Conservation (phyloP, 2,888 invertebrate genomes). For the Zaprionus obscuricornis region DNA sequence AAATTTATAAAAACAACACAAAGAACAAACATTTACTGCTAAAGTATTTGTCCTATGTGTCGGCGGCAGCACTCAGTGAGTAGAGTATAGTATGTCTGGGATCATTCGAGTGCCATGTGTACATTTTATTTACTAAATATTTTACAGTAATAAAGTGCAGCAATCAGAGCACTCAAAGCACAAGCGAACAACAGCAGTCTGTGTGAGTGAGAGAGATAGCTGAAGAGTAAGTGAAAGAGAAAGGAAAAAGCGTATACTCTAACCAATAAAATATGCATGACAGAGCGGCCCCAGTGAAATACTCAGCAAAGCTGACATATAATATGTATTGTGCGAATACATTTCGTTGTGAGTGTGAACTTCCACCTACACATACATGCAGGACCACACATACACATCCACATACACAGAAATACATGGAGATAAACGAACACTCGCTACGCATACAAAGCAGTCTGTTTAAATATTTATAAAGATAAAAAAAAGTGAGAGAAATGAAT, state of each 20-base stretch:
- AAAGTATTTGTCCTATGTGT: too few species aligned
- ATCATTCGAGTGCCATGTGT: neutral
- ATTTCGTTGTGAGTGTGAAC: conserved; percentile 29
- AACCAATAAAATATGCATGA: conserved; percentile 51
- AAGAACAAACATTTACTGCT: too few species aligned
- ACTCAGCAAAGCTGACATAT: conserved; percentile 58
- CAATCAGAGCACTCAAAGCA: conserved; percentile 39
- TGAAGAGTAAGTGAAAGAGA: neutral
- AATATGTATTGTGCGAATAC: conserved; percentile 32
- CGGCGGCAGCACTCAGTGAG: too few species aligned
- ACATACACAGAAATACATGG: conserved; percentile 2
- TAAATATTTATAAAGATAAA: conserved; percentile 58
- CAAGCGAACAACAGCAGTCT: neutral
- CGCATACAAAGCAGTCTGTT: conserved; percentile 42
- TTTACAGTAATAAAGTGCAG: conserved; percentile 52
- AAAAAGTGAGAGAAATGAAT: neutral
- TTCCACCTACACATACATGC: conserved; percentile 14
- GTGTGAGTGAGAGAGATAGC: too few species aligned
- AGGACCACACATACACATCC: conserved; percentile 6
- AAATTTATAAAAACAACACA: too few species aligned
- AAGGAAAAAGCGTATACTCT: conserved; percentile 3
- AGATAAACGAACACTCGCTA: neutral
- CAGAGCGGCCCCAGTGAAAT: conserved; percentile 35
- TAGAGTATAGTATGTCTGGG: too few species aligned
- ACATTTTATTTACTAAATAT: conserved; percentile 43